Evolutionary conservation across 1,140 invertebrate species (phyloP), one percentile per base, ranked within the genome.

Genomic region (Apis dorsata): DNA sequence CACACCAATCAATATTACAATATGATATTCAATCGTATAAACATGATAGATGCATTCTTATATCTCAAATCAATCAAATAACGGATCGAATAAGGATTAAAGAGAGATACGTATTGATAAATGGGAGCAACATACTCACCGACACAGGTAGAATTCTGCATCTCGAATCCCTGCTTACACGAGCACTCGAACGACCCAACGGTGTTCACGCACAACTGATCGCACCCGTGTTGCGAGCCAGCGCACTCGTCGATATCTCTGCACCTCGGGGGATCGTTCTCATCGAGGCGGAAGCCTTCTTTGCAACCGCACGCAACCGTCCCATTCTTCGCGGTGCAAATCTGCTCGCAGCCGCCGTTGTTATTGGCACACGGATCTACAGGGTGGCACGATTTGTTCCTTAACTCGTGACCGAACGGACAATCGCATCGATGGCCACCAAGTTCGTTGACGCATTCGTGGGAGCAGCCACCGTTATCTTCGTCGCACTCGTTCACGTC

Each of bases 141-240:
- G n/a, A 88, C 55, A 51, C 92, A 93, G 0, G 86, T 85, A 8
- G 81, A 86, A 62, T 92, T 89, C 66, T 3, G 78, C 63, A 72
- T 77, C 55, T 70, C 68, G 24, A 95, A 93, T 24, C 96, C 96
- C 8, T 93, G 93, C 5, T 90, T 95, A 91, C 97, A 98, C 73
- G 95, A 93, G 91, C 98, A 98, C 49, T 95, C 94, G 93, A 96
- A 98, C 19, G 96, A 96, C 0, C 97, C 97, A 75, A 96, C 94
- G 17, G 96, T 95, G 91, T 98, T 98, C 68, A 96, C 94, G 91
- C 97, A 98, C 65, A 95, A 83, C 71, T 97, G 96, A 34, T 95
- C 95, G 90, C 97, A 98, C 24, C 96, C 95, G 81, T 96, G 95
- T 17, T 95, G 95, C 34, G 34, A 34, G 60, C 95, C 95, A 73